Base-by-base conservation (phyloP, 2,797 vertebrate species). In the Hoplostethus atlanticus region DNA sequence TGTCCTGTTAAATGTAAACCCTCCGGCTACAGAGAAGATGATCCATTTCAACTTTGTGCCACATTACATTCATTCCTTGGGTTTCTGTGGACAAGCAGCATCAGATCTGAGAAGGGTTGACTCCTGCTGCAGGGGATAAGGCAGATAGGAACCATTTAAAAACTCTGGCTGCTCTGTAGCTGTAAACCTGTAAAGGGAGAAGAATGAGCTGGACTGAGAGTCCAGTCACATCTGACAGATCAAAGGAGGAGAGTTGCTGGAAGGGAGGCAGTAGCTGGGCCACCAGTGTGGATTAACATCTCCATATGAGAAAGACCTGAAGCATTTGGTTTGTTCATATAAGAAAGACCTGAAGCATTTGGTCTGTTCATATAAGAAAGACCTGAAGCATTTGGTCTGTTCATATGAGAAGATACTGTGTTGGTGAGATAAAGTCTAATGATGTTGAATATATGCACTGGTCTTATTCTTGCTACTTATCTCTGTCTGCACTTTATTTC, bases 1-100 rank as follows among this genome's bases (percentile, higher is more conserved):
- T 53, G 31, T 51, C 38, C 21, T 54, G 46, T 51, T 72, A 56
- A 73, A 79, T 76, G 62, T 79, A 66, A 68, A 42, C 53, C 17
- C 38, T 8, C 9, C 36, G 7, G 36, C 36, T 7, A 4, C 7
- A 36, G 36, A 36, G 36, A 36, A 21, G 21, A 21, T 36, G 4
- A 36, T 36, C 7, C 7, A 56, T 67, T 53, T 38, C 54, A 48
- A 17, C 4, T 11, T 51, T 6, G 40, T 31, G 64, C 5, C 54
- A 68, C 12, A 8, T 38, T 57, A 47, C n/a, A 28, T 52, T 52
- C 21, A 6, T 58, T 48, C 50, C 12, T 25, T 10, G 4, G 38
- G 47, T 38, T 15, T n/a, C 56, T 58, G 54, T 21, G 11, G 31
- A 68, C 11, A 36, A 8, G 21, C 21, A 21, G 21, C 21, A 44